Conservation (phyloP, 2,797 vertebrate species). For the Hydrocynus forskahlii region DNA sequence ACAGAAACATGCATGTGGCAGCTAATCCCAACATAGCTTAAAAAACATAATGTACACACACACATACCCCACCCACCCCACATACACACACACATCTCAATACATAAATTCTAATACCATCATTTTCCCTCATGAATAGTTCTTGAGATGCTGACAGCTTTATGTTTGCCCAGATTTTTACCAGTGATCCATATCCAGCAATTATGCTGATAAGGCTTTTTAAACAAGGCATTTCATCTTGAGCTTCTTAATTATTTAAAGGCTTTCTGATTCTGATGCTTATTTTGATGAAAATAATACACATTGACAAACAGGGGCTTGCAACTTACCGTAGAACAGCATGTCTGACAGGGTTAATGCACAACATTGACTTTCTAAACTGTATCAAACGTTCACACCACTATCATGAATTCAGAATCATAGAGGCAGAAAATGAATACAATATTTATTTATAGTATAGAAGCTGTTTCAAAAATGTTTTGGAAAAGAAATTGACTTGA, state of each 20-base stretch:
- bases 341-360: neutral
- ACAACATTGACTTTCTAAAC: neutral
- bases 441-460: neutral
- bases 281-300: neutral
- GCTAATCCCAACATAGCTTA: neutral
- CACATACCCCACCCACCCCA: constrained; percentile 33
- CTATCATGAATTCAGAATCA: neutral
- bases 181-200: neutral
- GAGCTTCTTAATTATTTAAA: neutral
- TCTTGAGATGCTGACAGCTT: constrained; percentile 71
- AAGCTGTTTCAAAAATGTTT: too few relatives aligned
- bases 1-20: constrained; percentile 10
- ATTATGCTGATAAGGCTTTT: constrained; percentile 9
- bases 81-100: constrained; percentile 55
- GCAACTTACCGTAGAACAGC: neutral
- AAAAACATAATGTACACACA: constrained; percentile 39
- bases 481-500: too few relatives aligned
- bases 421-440: neutral
- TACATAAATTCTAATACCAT: constrained; percentile 75
- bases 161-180: constrained; percentile 15
- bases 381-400: neutral
- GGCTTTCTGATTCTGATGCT: neutral
- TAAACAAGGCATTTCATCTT: neutral
- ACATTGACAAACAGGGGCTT: neutral
- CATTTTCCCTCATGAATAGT: constrained; percentile 78